Base-by-base conservation (phyloP, 92 coral and sea anemone species). In the Metridium senile region DNA sequence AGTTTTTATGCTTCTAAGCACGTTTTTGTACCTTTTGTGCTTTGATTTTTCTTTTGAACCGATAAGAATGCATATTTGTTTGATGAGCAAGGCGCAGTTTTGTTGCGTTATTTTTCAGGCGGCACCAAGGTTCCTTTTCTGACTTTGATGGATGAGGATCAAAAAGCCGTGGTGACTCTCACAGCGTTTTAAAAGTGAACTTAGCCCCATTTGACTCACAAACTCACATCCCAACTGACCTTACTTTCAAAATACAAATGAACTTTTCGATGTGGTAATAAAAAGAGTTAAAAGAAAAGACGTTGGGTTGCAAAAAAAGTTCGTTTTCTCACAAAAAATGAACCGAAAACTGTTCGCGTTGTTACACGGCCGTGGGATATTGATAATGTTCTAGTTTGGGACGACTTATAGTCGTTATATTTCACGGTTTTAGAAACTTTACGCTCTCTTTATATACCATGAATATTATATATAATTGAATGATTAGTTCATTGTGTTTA, bases 61-160 rank as follows among this genome's bases (percentile, higher is more conserved):
- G 59, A 9, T 22, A 59, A 22, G 66, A 59, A 59, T 59, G 66
- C 69, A 63, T 63, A 21, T 28, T 63, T 63, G 69, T 63, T 63
- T 28, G 45, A 63, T 63, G 69, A 63, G n/a, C 27, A 22, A 61
- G 66, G 66, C 13, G 6, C n/a, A 59, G 45, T 63, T 63, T 39
- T 63, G 21, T 63, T 63, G 45, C 69, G 69, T 63, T 63, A 63
- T 63, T 63, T 39, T 35, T 28, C 10, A 11, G 27, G 13, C 69
- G 69, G 69, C 67, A 26, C 49, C 65, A 72, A 33, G 67, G 53
- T 18, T 34, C 21, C 25, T 58, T 73, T 58, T 73, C 30, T 73
- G 78, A 73, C 78, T 73, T 73, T 73, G 78, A 73, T 73, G 54
- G 78, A 73, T 73, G 78, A 73, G 78, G 78, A 31, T 33, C 78